A percentile compares a stretch with the other conserved stretches of the same genome.
phyloP scores from a whole-genome alignment of 2,797 vertebrate genomes.

The Sebastes minor region DNA sequence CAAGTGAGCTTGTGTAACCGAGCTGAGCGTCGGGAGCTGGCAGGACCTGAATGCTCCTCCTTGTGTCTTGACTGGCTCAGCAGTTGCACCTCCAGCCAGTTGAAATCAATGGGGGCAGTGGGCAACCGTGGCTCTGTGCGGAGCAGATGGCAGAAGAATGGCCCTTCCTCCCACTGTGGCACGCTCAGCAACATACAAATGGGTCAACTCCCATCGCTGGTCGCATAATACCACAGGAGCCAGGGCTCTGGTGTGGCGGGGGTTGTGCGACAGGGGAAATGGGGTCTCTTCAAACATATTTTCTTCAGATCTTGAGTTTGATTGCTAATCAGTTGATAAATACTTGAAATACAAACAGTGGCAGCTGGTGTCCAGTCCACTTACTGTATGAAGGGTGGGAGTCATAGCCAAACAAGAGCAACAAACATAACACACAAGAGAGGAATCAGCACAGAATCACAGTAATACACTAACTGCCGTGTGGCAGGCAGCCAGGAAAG shows the following conservation, averaged over 20 bases:
- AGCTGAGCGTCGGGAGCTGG: constrained; percentile 68
- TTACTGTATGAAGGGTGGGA: neutral
- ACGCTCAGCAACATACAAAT: constrained; percentile 73
- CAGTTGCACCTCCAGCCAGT: constrained; percentile 74
- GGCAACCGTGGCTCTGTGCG: constrained; percentile 73
- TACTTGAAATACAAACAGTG: constrained; percentile 39
- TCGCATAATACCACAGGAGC: constrained; percentile 42
- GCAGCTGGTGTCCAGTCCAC: constrained; percentile 23
- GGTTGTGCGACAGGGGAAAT: constrained; percentile 19
- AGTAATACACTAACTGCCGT: neutral
- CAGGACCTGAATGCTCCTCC: constrained; percentile 77
- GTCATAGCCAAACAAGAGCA: constrained; percentile 1
- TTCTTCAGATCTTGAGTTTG: constrained; percentile 39
- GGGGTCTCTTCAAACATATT: constrained; percentile 34
- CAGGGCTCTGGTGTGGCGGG: neutral
- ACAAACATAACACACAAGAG: neutral
- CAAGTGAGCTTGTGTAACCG: constrained; percentile 70
- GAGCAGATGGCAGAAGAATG: constrained; percentile 83
- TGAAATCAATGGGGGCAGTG: constrained; percentile 72
- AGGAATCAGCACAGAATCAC: neutral
- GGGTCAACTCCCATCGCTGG: constrained; percentile 50
- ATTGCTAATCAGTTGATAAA: constrained; percentile 41
- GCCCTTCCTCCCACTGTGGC: constrained; percentile 66
- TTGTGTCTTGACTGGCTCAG: constrained; percentile 74
- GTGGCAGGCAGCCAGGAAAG: neutral